Conservation (phyloP, 2,888 invertebrate species). For the Nomada flava region DNA sequence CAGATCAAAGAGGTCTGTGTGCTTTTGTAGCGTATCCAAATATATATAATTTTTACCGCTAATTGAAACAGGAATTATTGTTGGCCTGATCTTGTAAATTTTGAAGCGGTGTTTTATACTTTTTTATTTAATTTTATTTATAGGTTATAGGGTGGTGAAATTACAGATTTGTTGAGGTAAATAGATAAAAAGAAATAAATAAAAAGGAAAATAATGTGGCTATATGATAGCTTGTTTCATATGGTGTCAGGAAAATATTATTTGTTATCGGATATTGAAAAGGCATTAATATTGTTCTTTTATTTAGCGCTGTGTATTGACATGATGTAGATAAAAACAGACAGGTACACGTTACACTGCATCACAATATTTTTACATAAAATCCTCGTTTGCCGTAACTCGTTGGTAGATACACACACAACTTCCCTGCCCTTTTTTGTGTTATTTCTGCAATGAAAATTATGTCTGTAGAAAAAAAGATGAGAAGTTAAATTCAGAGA, state of each 20-base stretch:
- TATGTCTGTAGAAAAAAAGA: background rate
- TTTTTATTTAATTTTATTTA: too few species aligned
- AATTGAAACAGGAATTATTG: too few species aligned
- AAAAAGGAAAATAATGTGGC: background rate
- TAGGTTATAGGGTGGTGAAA: background rate
- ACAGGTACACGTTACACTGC: background rate
- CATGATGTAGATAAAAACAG: background rate
- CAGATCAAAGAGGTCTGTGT: too few species aligned
- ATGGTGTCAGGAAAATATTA: background rate
- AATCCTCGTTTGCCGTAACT: background rate
- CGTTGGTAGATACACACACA: slow-evolving; percentile 6
- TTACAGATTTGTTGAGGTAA: background rate
- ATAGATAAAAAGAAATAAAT: too few species aligned
- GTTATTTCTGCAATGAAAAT: background rate
- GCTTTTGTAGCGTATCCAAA: too few species aligned
- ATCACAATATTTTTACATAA: slow-evolving; percentile 7
- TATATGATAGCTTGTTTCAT: background rate
- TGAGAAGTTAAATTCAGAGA: background rate
- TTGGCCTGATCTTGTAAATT: too few species aligned
- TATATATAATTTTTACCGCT: too few species aligned
- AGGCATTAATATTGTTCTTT: slow-evolving; percentile 10
- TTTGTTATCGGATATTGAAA: slow-evolving; percentile 8
- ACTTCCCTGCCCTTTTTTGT: background rate
- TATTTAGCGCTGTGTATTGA: slow-evolving; percentile 5
- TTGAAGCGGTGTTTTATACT: too few species aligned